Evolutionary conservation across 1,140 invertebrate species (phyloP), one percentile per base, ranked within the genome.

Genomic region (Condylostylus longicornis): DNA sequence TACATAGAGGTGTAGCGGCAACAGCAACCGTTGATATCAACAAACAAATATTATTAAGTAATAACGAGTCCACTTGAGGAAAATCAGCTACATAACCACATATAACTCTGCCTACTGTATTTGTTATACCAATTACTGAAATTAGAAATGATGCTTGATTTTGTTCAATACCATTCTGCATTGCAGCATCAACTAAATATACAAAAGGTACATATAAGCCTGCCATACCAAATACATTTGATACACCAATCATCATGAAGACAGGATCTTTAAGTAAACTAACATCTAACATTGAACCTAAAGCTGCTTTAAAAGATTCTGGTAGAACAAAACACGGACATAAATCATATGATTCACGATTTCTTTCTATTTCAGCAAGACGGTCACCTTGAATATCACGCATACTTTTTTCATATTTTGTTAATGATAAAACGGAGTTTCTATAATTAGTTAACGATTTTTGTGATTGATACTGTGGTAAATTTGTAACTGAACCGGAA

Each of bases 181-280:
- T 67, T 4, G 89, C 87, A 44, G 79, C 76, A 52, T 88, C 83
- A 5, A 90, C 82, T 17, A 95, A 66, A 59, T 89, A 97, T 2
- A 95, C 83, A 58, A 95, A 97, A 20, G 93, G 93, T 29, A 95
- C 82, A 61, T 94, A 95, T 30, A 95, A 75, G 27, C 90, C 91
- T 32, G 90, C 77, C 68, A 72, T 70, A 42, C 88, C 89, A 55
- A 95, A 88, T 1, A 96, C 69, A 61, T 97, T 98, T 39, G 88
- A 93, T 10, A 97, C 70, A 38, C 87, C 89, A 45, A 97, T 87
- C 6, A 93, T 63, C 61, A 94, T 74, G 61, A 96, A 95, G 18
- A 89, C 79, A 2, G 88, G 86, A 65, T 95, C 77, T 42, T 78
- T 84, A 19, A 98, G 65, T 19, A 98, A 65, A 28, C 79, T 81